phyloP scores from a whole-genome alignment of 2,113 vertebrate species.

The Vidua macroura region DNA sequence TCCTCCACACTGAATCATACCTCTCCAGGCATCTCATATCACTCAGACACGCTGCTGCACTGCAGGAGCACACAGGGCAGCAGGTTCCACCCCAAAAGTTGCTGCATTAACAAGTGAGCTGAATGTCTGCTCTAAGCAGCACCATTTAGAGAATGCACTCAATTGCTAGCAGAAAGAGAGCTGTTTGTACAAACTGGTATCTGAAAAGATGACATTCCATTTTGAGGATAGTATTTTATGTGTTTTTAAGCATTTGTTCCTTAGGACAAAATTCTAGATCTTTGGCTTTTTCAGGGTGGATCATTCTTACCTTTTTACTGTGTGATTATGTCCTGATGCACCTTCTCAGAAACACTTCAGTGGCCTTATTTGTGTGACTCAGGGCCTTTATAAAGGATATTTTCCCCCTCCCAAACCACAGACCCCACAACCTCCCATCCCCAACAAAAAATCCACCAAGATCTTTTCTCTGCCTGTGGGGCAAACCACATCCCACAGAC shows the following conservation, averaged over 20 bases:
- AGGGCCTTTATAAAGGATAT: not conserved
- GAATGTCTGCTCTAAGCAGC: not conserved
- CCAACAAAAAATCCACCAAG: not conserved
- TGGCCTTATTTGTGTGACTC: not conserved
- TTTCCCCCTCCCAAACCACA: not conserved
- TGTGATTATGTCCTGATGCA: not conserved
- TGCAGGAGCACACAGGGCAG: not conserved
- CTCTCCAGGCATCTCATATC: not conserved
- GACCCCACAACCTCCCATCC: not conserved
- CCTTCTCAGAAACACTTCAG: not conserved
- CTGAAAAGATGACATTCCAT: not conserved
- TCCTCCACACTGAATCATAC: fast-evolving
- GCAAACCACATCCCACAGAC: not conserved
- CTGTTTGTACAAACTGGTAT: not conserved
- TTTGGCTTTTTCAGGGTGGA: not conserved
- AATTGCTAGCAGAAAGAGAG: not conserved
- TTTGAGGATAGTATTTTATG: not conserved
- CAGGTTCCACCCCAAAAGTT: not conserved
- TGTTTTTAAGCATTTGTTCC: not conserved
- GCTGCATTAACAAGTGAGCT: not conserved
- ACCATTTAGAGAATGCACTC: not conserved
- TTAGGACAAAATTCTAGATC: not conserved
- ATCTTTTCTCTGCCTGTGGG: not conserved
- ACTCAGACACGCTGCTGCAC: not conserved
- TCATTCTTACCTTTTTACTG: not conserved